Evolutionary conservation across 2,797 vertebrate species (phyloP), one percentile per base, ranked within the genome.

Genomic region (Ambastaia sidthimunki): DNA sequence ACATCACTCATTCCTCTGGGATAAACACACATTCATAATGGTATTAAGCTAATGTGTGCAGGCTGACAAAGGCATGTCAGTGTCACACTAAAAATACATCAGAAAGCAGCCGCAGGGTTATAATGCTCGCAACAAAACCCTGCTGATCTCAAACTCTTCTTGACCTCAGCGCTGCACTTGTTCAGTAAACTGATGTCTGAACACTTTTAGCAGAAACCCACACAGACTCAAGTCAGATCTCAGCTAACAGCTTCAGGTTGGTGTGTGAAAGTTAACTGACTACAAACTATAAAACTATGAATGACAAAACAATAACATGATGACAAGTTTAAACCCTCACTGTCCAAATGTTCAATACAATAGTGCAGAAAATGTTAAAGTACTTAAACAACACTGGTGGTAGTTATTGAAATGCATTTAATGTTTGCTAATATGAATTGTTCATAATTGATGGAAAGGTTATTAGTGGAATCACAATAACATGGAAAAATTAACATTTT

Each of bases 61-160:
- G 66, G 79, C 57, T 67, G 76, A 71, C 76, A 84, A 62, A 78
- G 78, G 86, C 81, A 78, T 85, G 86, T 90, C 73, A 84, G 82
- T 82, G 83, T 80, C 86, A 69, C n/a, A 79, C 88, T 92, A 92
- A 91, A 91, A 89, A 92, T 92, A 92, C 89, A 89, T 89, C 84
- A 87, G 86, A 89, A 89, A 87, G 83, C n/a, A 89, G 85, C 86
- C 86, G 80, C 79, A 77, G 81, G 12, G 87, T 84, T 83, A 88
- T 87, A 85, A 88, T 87, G 89, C 81, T 66, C 80, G 87, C 77
- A 84, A 77, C 88, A 91, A 82, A 87, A 75, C 80, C 88, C 82
- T 82, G 87, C 86, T 89, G 87, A 92, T 90, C 88, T 88, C 70
- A 76, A 80, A 86, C 82, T 82, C 21, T 41, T 85, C 85, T 87